Percentiles rank a stretch among this genome's conserved stretches.
These are phyloP conservation scores for Neotoma lepida DNA, from an alignment of 2,113 vertebrate genomes.

Conservation along the genomic window DNA sequence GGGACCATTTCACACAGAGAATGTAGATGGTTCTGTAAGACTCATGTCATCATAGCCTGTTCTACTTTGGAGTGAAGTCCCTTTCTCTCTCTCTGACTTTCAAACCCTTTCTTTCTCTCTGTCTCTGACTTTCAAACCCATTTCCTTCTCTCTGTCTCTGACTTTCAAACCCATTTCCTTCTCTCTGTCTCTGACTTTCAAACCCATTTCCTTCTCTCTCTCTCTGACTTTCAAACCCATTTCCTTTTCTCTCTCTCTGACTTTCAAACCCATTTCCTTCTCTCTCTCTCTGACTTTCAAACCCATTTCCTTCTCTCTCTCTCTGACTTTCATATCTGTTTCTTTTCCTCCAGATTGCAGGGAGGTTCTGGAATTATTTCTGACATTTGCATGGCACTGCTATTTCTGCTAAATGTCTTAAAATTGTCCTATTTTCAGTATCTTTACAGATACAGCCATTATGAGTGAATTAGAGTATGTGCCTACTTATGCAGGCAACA, in stretches of 20 bases:
- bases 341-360: background rate
- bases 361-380: conserved; percentile 14
- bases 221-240: too few species aligned
- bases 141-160: background rate
- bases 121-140: background rate
- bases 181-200: background rate
- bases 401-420: conserved; percentile 8
- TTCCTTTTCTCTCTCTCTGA: background rate
- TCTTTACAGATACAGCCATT: background rate
- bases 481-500: background rate
- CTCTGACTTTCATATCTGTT: conserved; percentile 9
- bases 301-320: background rate
- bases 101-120: too few species aligned
- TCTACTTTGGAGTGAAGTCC: background rate
- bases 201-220: too few species aligned
- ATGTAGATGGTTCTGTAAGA: background rate
- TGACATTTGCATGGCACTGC: background rate
- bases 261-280: background rate
- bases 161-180: background rate
- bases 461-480: conserved; percentile 16
- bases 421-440: background rate
- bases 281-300: background rate
- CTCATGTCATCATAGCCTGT: background rate
- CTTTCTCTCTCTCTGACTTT: background rate
- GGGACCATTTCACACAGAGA: background rate